phyloP scores from a whole-genome alignment of 2,113 vertebrate genomes.

The Phrynosoma blainvillii region DNA sequence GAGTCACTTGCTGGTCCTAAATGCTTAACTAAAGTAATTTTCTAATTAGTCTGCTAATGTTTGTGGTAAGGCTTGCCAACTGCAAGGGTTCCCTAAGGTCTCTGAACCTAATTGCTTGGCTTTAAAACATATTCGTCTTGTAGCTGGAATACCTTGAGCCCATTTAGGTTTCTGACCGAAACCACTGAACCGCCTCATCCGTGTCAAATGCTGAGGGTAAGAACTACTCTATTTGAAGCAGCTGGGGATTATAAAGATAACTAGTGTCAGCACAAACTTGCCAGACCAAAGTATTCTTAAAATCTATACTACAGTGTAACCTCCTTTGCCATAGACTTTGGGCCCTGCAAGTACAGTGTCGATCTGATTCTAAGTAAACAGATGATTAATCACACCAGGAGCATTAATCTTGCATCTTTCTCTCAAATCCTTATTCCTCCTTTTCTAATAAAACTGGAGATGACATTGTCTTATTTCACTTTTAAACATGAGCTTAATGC shows the following conservation, averaged over 20 bases:
- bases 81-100: background rate
- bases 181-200: background rate
- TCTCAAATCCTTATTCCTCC: constrained; percentile 20
- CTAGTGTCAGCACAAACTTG: background rate
- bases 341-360: background rate
- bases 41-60: background rate
- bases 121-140: background rate
- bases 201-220: background rate
- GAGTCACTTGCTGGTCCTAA: background rate
- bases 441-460: constrained; percentile 36
- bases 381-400: background rate
- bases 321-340: background rate
- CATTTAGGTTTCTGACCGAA: background rate
- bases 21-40: background rate
- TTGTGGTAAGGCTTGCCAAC: background rate
- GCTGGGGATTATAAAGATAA: background rate
- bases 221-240: background rate
- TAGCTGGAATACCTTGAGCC: background rate
- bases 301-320: background rate
- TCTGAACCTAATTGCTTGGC: background rate
- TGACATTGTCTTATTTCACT: constrained; percentile 45
- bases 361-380: background rate
- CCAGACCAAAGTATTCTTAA: background rate
- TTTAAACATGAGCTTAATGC: constrained; percentile 25
- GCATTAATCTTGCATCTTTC: background rate